These are phyloP conservation scores for Tamandua tetradactyla DNA, from an alignment of 2,797 vertebrate species.

Conservation along the genomic window DNA sequence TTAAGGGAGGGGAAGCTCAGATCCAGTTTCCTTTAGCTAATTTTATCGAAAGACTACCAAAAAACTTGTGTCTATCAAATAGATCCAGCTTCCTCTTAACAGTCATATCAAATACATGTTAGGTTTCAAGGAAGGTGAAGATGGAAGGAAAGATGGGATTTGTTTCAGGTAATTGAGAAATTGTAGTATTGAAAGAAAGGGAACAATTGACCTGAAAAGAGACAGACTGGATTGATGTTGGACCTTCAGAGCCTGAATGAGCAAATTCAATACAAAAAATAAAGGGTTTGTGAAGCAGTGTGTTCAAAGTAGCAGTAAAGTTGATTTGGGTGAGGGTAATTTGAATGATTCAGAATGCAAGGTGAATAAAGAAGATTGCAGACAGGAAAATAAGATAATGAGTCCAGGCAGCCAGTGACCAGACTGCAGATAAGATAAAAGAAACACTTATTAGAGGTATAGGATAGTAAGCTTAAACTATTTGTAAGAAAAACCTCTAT, in stretches of 20 bases:
- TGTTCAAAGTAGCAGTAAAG: constrained; percentile 61
- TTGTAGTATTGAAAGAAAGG: constrained; percentile 50
- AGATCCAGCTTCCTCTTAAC: not conserved
- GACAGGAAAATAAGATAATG: constrained; percentile 9
- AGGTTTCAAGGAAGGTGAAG: constrained; percentile 56
- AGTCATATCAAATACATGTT: constrained; percentile 16
- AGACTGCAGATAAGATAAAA: constrained; percentile 35
- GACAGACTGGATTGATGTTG: not conserved
- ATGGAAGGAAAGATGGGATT: constrained; percentile 11
- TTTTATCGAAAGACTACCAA: not conserved
- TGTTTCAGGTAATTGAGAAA: constrained; percentile 46
- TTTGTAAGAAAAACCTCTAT: constrained; percentile 24
- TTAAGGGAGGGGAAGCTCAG: not conserved
- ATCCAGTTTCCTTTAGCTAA: constrained; percentile 1
- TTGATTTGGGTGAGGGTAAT: constrained; percentile 51
- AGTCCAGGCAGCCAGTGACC: constrained; percentile 37
- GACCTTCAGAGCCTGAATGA: constrained; percentile 53
- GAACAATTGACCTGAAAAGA: constrained; percentile 44
- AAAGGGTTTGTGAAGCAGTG: constrained; percentile 38
- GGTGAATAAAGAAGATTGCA: constrained; percentile 60
- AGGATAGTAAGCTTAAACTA: constrained; percentile 20
- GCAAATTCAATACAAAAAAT: constrained; percentile 56
- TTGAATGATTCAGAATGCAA: constrained; percentile 62
- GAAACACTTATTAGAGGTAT: not conserved
- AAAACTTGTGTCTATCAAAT: constrained; percentile 3